phyloP scores from a whole-genome alignment of 2,113 vertebrate species.

The Zingel zingel region DNA sequence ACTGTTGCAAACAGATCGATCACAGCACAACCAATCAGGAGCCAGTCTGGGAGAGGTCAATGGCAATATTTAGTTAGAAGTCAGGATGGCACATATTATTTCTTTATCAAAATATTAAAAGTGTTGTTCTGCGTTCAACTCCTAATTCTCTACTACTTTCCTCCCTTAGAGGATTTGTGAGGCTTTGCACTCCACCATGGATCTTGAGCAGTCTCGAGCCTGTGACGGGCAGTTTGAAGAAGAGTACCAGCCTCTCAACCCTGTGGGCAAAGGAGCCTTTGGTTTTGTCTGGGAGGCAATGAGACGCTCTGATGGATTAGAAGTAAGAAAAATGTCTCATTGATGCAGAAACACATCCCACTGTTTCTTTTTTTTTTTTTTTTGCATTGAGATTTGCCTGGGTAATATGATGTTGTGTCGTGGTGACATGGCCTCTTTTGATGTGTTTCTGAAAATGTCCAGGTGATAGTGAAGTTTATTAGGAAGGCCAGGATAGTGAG shows the following conservation, averaged over 20 bases:
- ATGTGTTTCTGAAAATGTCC: slow-evolving; percentile 40
- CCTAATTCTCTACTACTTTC: not conserved
- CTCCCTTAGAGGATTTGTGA: slow-evolving; percentile 78
- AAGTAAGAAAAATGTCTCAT: slow-evolving; percentile 80
- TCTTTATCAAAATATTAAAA: not conserved
- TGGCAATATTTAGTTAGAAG: not conserved
- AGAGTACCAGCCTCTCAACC: slow-evolving; percentile 87
- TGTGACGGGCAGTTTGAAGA: slow-evolving; percentile 90
- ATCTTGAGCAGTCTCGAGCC: slow-evolving; percentile 88
- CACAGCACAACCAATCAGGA: slow-evolving; percentile 69
- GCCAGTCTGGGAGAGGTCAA: slow-evolving; percentile 84
- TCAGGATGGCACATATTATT: not conserved
- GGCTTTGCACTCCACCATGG: slow-evolving; percentile 78
- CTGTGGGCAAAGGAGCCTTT: slow-evolving; percentile 93
- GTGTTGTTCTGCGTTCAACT: not conserved
- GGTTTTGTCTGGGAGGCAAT: slow-evolving; percentile 94
- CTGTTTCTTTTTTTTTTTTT: no score
- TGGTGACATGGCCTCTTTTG: not conserved
- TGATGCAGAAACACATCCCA: not conserved
- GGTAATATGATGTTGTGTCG: not conserved
- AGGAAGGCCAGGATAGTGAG: slow-evolving; percentile 90
- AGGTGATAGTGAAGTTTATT: slow-evolving; percentile 96
- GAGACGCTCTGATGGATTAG: slow-evolving; percentile 81
- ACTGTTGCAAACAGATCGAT: slow-evolving; percentile 71
- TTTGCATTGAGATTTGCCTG: not conserved